These are phyloP conservation scores for Phragmatobia fuliginosa DNA, from an alignment of 2,888 invertebrate species.

Conservation along the genomic window DNA sequence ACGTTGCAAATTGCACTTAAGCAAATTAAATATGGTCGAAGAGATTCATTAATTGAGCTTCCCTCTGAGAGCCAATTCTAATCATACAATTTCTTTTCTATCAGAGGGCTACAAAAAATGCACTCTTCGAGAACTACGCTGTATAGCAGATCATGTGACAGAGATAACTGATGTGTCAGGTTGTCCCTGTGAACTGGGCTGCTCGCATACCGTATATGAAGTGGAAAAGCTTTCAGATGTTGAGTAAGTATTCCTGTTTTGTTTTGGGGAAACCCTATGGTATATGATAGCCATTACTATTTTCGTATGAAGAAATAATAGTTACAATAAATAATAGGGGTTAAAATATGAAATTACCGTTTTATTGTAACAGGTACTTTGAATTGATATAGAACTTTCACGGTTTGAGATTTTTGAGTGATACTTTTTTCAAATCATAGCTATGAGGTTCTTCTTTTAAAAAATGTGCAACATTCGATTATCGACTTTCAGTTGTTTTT, in stretches of 20 bases:
- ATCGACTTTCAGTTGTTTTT: no score
- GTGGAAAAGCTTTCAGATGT: slow-evolving; percentile 90
- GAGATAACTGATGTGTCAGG: slow-evolving; percentile 87
- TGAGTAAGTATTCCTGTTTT: slow-evolving; percentile 72
- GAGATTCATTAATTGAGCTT: neutral
- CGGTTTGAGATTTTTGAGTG: no score
- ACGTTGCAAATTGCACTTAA: neutral
- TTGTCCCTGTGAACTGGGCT: slow-evolving; percentile 91
- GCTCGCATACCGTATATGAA: slow-evolving; percentile 91
- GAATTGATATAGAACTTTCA: no score
- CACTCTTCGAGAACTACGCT: slow-evolving; percentile 85
- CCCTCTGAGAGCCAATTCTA: neutral
- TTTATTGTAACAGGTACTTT: no score
- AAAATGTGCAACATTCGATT: no score
- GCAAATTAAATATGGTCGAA: neutral
- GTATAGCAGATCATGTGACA: slow-evolving; percentile 84
- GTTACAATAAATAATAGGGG: no score
- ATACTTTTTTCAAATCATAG: no score
- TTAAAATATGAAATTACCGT: no score
- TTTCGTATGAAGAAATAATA: no score
- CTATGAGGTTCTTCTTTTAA: no score
- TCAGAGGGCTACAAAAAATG: slow-evolving; percentile 87
- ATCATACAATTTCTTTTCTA: slow-evolving; percentile 22
- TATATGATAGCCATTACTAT: neutral
- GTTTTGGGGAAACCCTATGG: neutral